Evolutionary conservation across 2,797 vertebrate species (phyloP), one percentile per base, ranked within the genome.

Genomic region (Bradypodion pumilum): DNA sequence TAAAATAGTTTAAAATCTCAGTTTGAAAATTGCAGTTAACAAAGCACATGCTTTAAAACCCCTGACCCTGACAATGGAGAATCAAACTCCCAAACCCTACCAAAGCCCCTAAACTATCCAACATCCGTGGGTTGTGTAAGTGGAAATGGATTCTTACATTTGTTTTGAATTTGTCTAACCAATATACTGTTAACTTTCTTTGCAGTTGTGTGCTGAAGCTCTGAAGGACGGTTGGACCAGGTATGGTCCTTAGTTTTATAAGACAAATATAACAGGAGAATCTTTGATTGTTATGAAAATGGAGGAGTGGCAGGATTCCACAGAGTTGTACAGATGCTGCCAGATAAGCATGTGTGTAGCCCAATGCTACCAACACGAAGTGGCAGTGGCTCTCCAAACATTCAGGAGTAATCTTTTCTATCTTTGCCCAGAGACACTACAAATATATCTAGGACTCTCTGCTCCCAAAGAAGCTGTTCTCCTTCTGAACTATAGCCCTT

Each of bases 201-300:
- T 62, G 44, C 85, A 95, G 90, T 90, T 95, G 69, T 86, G 85
- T 72, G 37, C 29, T 0, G 2, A 89, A 35, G 91, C 92, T 7
- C 91, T 95, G 79, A 92, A 92, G 87, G 85, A 91, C 1, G 90
- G 92, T 19, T 95, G 93, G 94, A 94, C 93, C 82, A 93, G 40
- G 72, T 94, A 68, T 44, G 82, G 25, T 56, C 74, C 21, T 68
- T 27, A 29, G 1, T 2, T 80, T 76, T 42, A 15, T 42, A 32
- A 40, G 76, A 85, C 63, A 65, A 40, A 3, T 7, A 15, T 9
- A 42, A 25, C 7, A 25, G 27, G 15, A 12, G 73, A 16, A 70
- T 79, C 35, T 40, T 40, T 13, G 27, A 29, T 60, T 78, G 40
- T 10, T 21, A 56, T 56, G 56, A n/a, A 25, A 63, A 49, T 7